A percentile compares a stretch with the other conserved stretches of the same genome.
Conservation (phyloP, 2,888 invertebrate genomes). For the Rhagonycha fulva region DNA sequence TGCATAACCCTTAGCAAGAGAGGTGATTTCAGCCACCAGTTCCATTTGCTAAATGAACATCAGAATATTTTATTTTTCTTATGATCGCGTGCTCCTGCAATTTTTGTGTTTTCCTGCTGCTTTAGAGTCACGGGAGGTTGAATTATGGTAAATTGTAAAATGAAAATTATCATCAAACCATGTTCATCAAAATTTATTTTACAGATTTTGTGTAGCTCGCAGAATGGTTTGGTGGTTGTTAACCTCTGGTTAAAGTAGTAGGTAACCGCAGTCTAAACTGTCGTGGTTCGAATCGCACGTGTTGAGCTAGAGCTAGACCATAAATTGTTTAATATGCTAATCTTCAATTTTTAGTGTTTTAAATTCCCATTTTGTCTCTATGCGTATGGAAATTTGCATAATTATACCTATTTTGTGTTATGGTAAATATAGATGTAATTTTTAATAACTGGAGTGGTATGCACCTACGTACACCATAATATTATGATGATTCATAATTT, state of each 20-base stretch:
- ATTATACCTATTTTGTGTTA: neutral
- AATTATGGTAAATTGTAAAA: slow-evolving; percentile 1
- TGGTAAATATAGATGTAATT: neutral
- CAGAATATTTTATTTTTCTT: slow-evolving; percentile 28
- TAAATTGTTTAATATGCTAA: too few relatives aligned
- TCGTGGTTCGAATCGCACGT: neutral
- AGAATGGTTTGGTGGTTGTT: neutral
- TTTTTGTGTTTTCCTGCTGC: neutral
- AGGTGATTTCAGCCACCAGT: slow-evolving; percentile 19
- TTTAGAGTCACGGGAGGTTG: slow-evolving; percentile 1
- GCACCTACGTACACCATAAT: neutral
- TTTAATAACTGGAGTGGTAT: neutral
- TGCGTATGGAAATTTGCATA: neutral
- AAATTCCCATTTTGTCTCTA: neutral
- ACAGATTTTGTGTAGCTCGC: neutral
- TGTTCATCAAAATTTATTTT: neutral
- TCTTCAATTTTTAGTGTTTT: neutral
- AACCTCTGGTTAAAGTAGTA: neutral
- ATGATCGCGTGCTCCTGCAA: slow-evolving; percentile 13
- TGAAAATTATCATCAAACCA: neutral
- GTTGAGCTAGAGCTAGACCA: neutral
- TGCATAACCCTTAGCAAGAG: neutral
- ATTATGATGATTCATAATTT: neutral
- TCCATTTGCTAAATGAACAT: slow-evolving; percentile 34
- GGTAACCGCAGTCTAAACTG: neutral